Conservation (phyloP, 2,888 invertebrate genomes). For the Vanessa cardui region DNA sequence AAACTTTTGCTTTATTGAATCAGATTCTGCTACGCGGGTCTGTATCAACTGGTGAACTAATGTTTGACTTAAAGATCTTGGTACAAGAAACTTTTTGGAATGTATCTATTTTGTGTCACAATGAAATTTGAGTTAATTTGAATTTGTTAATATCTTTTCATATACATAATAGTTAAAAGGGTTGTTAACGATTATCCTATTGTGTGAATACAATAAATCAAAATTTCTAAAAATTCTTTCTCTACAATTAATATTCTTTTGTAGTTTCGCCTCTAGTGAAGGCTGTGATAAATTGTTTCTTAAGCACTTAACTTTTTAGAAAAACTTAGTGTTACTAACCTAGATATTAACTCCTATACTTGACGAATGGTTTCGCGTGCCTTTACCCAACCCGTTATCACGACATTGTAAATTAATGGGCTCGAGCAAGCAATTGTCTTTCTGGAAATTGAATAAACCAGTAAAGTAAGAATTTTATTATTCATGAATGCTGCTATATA, state of each 20-base stretch:
- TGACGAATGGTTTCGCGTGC: constrained; percentile 23
- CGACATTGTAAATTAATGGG: constrained; percentile 12
- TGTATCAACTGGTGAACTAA: constrained; percentile 29
- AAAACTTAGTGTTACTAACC: constrained; percentile 32
- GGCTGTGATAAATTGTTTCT: constrained; percentile 36
- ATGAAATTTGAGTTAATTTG: not conserved
- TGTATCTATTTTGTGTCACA: not conserved
- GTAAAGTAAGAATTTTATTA: too few relatives aligned
- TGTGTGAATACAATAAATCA: constrained; percentile 23
- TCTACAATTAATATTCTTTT: constrained; percentile 26
- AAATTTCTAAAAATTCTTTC: constrained; percentile 16
- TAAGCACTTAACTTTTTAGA: constrained; percentile 36
- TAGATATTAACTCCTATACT: constrained; percentile 32
- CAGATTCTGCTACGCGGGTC: constrained; percentile 36
- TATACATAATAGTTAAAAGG: constrained; percentile 14
- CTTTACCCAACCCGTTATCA: constrained; percentile 11
- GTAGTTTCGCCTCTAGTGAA: constrained; percentile 22
- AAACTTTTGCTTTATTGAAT: constrained; percentile 55
- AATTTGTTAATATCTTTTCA: not conserved
- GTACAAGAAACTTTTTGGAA: constrained; percentile 2
- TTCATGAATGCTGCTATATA: too few relatives aligned
- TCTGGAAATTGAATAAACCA: not conserved
- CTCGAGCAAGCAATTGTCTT: not conserved
- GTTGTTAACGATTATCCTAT: constrained; percentile 13
- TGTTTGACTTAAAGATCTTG: constrained; percentile 24